phyloP scores from a whole-genome alignment of 1,140 invertebrate species.

The fruit fly (Drosophila melanogaster) region DNA sequence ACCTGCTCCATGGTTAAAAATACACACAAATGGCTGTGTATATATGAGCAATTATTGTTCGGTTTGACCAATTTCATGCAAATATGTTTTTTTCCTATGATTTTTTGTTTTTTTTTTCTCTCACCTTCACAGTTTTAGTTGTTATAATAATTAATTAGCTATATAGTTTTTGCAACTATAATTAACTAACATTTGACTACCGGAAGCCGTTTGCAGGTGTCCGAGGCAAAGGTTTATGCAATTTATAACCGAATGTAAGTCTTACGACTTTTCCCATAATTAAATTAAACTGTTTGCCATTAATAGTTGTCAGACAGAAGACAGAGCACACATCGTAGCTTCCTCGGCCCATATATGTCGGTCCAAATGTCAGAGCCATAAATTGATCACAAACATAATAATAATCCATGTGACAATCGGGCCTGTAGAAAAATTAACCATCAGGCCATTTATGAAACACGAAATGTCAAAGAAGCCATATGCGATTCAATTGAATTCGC shows the following conservation, averaged over 20 bases:
- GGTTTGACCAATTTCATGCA: slow-evolving; percentile 48
- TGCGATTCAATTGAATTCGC: slow-evolving; percentile 47
- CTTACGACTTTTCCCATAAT: slow-evolving; percentile 68
- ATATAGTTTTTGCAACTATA: slow-evolving; percentile 45
- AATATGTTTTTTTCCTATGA: slow-evolving; percentile 31
- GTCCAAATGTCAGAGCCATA: slow-evolving; percentile 70
- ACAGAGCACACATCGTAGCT: slow-evolving; percentile 22
- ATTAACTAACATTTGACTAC: slow-evolving; percentile 63
- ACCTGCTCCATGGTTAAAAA: slow-evolving; percentile 25
- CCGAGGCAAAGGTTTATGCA: slow-evolving; percentile 35
- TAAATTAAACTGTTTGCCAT: slow-evolving; percentile 75
- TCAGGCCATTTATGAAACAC: slow-evolving; percentile 77
- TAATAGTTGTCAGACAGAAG: slow-evolving; percentile 69
- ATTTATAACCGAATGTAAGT: slow-evolving; percentile 38
- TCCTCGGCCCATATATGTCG: slow-evolving; percentile 72
- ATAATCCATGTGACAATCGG: slow-evolving; percentile 75
- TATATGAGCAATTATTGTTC: slow-evolving; percentile 18
- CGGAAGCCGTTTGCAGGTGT: slow-evolving; percentile 60
- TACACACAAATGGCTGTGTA: slow-evolving; percentile 12
- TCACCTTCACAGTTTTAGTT: slow-evolving; percentile 59
- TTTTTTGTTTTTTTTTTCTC: slow-evolving; percentile 14
- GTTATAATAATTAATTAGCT: slow-evolving; percentile 68
- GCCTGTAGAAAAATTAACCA: slow-evolving; percentile 71
- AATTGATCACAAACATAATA: slow-evolving; percentile 73
- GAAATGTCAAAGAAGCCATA: slow-evolving; percentile 71